phyloP scores from a whole-genome alignment of 1,140 invertebrate genomes.

The Ridgeia piscesae region DNA sequence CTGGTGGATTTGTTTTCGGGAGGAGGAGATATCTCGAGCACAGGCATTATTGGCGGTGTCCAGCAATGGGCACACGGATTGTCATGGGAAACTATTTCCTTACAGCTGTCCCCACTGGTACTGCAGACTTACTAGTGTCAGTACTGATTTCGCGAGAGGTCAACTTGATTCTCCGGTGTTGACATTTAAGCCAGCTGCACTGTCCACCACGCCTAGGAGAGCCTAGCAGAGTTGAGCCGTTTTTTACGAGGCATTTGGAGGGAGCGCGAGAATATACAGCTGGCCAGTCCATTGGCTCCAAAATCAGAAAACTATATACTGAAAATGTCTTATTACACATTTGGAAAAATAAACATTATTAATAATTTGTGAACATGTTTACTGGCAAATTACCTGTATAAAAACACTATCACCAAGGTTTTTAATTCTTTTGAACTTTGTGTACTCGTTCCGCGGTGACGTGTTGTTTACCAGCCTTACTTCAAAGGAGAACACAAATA shows the following conservation, averaged over 20 bases:
- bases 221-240: no score
- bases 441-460: neutral
- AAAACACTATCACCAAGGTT: neutral
- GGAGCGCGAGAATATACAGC: neutral
- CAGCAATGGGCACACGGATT: neutral
- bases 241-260: no score
- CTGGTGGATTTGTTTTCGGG: neutral
- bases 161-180: neutral
- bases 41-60: neutral
- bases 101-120: neutral
- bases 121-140: neutral
- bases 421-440: neutral
- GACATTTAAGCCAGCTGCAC: neutral
- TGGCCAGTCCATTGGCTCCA: neutral
- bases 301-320: no score
- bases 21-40: neutral
- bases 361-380: no score
- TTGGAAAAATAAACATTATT: no score
- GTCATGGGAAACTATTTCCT: neutral
- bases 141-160: neutral
- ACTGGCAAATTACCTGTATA: no score
- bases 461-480: neutral
- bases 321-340: no score
- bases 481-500: neutral
- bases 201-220: neutral